Base-by-base conservation (phyloP, 1,140 invertebrate species). In the Cotesia chilonis region DNA sequence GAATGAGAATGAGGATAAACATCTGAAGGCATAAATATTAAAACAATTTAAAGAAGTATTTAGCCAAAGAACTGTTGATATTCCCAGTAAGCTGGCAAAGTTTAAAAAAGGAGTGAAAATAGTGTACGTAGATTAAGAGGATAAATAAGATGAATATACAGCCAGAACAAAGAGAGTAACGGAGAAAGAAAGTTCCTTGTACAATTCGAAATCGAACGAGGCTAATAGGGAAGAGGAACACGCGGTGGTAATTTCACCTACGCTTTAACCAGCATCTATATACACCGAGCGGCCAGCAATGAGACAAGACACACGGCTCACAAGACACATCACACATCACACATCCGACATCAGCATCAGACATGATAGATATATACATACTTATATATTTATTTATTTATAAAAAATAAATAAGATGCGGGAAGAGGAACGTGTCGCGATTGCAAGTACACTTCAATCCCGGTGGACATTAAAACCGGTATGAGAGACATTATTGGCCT, bases 181-280 rank as follows among this genome's bases (percentile, higher is more conserved):
- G 36, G 57, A 47, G 64, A 67, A 67, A 59, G 57, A 47, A 47
- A 60, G 57, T 74, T 66, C 51, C 47, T 74, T 57, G 35, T 63
- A 74, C 60, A 35, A 70, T 75, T 75, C 60, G 68, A 75, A 70
- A 72, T 72, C 70, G 76, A 83, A 82, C 67, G 80, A 83, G 82
- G 80, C 82, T 81, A 83, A 83, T 80, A 75, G 77, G 79, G 76
- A 83, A 75, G 71, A 74, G 71, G 80, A 81, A 78, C 76, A 75
- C 71, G 76, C 77, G 41, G 80, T 81, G 72, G 78, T 83, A 83
- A 82, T 83, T 83, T 82, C 82, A 80, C 82, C 81, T 82, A 83
- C 79, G 77, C 80, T 70, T 67, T 70, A 75, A 70, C 72, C 76
- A 14, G 20, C 20, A 35, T 63, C 57, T 66, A 57, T 64, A 61